These are phyloP conservation scores for Buphagus erythrorhynchus DNA, from an alignment of 2,797 vertebrate species.

Conservation along the genomic window DNA sequence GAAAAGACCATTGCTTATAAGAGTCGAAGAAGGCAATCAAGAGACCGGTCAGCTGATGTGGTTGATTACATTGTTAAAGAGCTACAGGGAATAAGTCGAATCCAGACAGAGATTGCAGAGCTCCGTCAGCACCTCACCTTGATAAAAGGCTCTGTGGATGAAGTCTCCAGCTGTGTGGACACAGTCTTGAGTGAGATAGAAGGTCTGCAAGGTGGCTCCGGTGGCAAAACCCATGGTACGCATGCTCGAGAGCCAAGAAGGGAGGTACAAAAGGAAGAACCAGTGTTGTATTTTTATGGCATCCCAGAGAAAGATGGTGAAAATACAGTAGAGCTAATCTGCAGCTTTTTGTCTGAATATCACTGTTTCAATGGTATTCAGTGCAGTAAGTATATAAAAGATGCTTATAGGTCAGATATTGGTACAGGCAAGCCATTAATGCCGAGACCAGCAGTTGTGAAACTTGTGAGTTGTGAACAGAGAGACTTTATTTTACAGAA, in stretches of 20 bases:
- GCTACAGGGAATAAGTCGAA: slow-evolving; percentile 81
- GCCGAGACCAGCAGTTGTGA: slow-evolving; percentile 79
- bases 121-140: slow-evolving; percentile 78
- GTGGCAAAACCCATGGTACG: slow-evolving; percentile 28
- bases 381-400: slow-evolving; percentile 75
- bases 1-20: neutral
- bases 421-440: slow-evolving; percentile 15
- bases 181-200: slow-evolving; percentile 82
- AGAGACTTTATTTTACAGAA: slow-evolving; percentile 81
- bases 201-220: slow-evolving; percentile 71
- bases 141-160: slow-evolving; percentile 82
- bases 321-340: slow-evolving; percentile 76
- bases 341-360: slow-evolving; percentile 77
- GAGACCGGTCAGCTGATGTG: slow-evolving; percentile 75
- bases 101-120: slow-evolving; percentile 83
- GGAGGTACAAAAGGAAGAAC: slow-evolving; percentile 61
- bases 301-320: slow-evolving; percentile 80
- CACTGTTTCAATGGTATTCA: slow-evolving; percentile 79
- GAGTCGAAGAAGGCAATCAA: neutral
- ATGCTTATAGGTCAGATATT: slow-evolving; percentile 73
- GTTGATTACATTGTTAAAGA: slow-evolving; percentile 84
- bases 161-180: slow-evolving; percentile 83
- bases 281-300: slow-evolving; percentile 79
- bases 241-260: slow-evolving; percentile 3
- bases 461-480: slow-evolving; percentile 73